Evolutionary conservation across 1,140 invertebrate species (phyloP).

Genomic region (Atta cephalotes): DNA sequence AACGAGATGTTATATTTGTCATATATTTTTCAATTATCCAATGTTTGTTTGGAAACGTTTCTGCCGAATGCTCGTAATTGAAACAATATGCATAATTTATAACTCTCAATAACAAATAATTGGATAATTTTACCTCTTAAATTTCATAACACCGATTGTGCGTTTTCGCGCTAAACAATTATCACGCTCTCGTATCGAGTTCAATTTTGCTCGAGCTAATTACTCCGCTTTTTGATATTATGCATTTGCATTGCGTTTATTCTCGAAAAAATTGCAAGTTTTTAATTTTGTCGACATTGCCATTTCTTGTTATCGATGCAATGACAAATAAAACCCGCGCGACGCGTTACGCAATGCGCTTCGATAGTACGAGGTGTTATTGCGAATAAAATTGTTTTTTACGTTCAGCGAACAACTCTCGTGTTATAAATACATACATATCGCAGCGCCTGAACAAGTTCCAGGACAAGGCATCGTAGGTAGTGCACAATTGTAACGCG

Average conservation of each 20-base stretch:
- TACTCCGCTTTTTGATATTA: neutral
- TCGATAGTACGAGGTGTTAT: neutral
- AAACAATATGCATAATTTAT: conserved; percentile 22
- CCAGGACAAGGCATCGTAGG: conserved; percentile 21
- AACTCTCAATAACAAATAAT: neutral
- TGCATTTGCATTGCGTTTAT: neutral
- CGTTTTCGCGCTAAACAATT: conserved; percentile 5
- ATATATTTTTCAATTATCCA: neutral
- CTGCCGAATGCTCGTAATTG: neutral
- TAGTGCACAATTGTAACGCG: neutral
- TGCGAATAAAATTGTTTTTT: conserved; percentile 8
- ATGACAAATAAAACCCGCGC: neutral
- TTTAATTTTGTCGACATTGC: neutral
- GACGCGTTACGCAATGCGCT: neutral
- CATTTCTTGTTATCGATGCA: conserved; percentile 18
- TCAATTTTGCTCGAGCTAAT: conserved; percentile 35
- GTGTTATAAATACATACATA: neutral
- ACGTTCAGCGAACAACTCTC: neutral
- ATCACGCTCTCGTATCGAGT: neutral
- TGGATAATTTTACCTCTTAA: conserved; percentile 32
- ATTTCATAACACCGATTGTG: conserved; percentile 1
- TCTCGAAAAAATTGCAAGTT: conserved; percentile 7
- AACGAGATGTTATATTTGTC: neutral
- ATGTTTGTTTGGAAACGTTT: neutral
- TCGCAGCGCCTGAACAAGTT: conserved; percentile 6